Evolutionary conservation across 2,797 vertebrate species (phyloP), one percentile per base, ranked within the genome.

Genomic region (Mionectes olivaceus): DNA sequence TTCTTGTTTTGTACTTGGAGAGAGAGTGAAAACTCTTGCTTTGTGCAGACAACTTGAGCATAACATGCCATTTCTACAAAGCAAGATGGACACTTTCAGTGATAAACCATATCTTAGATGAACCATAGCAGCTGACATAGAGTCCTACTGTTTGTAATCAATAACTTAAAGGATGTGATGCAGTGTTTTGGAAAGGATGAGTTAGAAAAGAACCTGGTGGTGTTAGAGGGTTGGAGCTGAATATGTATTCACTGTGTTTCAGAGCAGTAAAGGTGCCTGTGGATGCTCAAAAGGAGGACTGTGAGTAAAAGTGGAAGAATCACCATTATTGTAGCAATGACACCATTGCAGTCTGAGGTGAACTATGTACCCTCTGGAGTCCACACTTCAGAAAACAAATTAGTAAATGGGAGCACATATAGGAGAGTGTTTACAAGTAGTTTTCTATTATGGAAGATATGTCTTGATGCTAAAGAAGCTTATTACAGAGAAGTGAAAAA

Each of bases 391-490:
- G 39, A 77, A 87, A 80, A 59, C 9, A 24, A 59, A 8, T 80
- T 37, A 82, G 19, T 16, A 61, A 73, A 65, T 5, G 32, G 32
- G 3, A 87, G 1, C 0, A 0, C 9, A 5, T 60, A 24, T 9
- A 50, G 15, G 16, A 57, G 5, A 75, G 22, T 39, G 11, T 83
- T 69, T 65, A 32, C 25, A 77, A 56, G 32, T 9, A 59, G 23
- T 28, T 82, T 73, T 74, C 17, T 57, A 13, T 16, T 59, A 64
- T 59, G 44, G 35, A 82, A 79, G 37, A n/a, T 47, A 8, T n/a
- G 44, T 76, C 22, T 64, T 4, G 10, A 55, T 65, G 28, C 9
- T 85, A 49, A 46, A 32, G 53, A 83, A 57, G 2, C 12, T 55
- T 67, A 76, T 63, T 30, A 52, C 2, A 37, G 41, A 41, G 18